phyloP scores from a whole-genome alignment of 1,140 invertebrate species.

The Piezodorus guildinii region DNA sequence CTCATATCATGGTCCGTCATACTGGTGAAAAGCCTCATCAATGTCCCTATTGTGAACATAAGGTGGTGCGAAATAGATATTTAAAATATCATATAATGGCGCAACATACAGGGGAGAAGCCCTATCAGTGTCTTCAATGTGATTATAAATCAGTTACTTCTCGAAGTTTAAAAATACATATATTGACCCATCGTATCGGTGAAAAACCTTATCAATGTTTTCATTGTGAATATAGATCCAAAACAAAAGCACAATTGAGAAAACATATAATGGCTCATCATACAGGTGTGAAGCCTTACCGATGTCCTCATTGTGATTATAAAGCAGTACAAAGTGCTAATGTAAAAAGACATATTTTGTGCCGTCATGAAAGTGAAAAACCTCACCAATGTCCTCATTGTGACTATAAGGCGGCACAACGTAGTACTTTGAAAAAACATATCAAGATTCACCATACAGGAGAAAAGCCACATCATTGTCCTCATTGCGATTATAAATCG shows the following conservation, averaged over 20 bases:
- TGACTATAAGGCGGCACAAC: not conserved
- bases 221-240: not conserved
- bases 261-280: too few species aligned
- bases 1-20: too few species aligned
- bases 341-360: not conserved
- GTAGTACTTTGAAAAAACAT: not conserved
- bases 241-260: too few species aligned
- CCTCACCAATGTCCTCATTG: not conserved
- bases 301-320: not conserved
- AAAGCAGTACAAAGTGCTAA: not conserved
- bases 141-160: too few species aligned
- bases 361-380: not conserved
- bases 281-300: not conserved
- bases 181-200: too few species aligned
- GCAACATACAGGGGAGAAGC: too few species aligned
- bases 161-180: too few species aligned
- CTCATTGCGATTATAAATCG: not conserved
- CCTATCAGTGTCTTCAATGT: too few species aligned
- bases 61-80: too few species aligned
- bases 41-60: too few species aligned
- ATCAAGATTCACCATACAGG: not conserved
- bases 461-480: not conserved
- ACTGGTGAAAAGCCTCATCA: too few species aligned
- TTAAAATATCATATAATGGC: too few species aligned
- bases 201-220: not conserved